These are phyloP conservation scores for Lissocephala sabroskyi DNA, from an alignment of 2,888 invertebrate genomes.

Conservation along the genomic window DNA sequence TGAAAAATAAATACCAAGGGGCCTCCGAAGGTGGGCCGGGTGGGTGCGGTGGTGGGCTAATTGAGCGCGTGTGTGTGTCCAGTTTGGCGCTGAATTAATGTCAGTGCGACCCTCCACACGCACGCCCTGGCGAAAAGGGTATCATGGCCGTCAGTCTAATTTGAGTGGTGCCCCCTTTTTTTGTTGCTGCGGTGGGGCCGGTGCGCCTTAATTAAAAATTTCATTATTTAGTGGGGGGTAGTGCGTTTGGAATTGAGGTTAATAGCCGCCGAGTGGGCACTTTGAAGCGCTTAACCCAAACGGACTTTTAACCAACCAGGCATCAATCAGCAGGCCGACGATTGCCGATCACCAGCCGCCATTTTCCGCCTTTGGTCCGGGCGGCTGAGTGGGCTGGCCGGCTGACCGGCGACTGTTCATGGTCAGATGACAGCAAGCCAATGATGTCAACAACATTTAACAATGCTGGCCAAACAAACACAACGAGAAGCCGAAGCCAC, in stretches of 20 bases:
- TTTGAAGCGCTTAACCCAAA: neutral
- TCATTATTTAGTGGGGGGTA: slow-evolving; percentile 22
- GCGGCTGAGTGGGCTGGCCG: neutral
- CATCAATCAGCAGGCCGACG: slow-evolving; percentile 4
- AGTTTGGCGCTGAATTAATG: slow-evolving; percentile 32
- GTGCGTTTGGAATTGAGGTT: slow-evolving; percentile 25
- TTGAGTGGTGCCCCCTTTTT: neutral
- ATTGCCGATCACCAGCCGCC: slow-evolving; percentile 4
- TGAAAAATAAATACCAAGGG: neutral
- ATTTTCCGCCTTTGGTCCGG: slow-evolving; percentile 12
- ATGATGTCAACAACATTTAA: slow-evolving; percentile 44
- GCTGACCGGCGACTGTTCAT: neutral
- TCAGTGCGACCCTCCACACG: slow-evolving; percentile 16
- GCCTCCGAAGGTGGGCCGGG: too few species aligned
- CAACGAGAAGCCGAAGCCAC: slow-evolving; percentile 2
- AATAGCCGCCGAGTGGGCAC: slow-evolving; percentile 15
- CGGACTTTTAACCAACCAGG: neutral
- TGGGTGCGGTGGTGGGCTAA: neutral
- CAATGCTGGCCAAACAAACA: slow-evolving; percentile 13
- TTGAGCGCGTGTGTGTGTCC: slow-evolving; percentile 24
- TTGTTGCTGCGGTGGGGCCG: too few species aligned
- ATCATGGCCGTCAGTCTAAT: neutral
- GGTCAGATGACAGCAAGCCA: slow-evolving; percentile 15
- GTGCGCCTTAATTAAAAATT: slow-evolving; percentile 13
- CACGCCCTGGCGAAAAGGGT: neutral